These are phyloP conservation scores for Stigmatopora argus DNA, from an alignment of 2,113 vertebrate species.

Conservation along the genomic window DNA sequence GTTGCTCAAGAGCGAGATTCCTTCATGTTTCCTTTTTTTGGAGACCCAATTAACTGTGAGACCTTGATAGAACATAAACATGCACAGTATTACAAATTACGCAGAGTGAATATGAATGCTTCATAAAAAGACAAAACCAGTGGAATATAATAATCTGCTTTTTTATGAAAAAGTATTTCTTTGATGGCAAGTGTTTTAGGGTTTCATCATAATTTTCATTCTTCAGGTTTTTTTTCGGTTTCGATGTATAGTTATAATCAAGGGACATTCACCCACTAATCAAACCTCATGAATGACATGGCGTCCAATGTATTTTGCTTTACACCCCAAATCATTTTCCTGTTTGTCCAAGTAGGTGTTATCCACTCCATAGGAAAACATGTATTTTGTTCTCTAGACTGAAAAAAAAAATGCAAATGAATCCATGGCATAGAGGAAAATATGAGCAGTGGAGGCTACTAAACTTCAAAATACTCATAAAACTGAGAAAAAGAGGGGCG, in stretches of 20 bases:
- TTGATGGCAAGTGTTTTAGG: no score
- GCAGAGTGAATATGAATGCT: neutral
- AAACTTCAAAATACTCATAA: neutral
- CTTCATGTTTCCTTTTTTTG: constrained; percentile 4
- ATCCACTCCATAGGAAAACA: constrained; percentile 4
- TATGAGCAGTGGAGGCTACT: neutral
- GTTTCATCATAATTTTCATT: neutral
- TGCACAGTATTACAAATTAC: neutral
- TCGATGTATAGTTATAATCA: no score
- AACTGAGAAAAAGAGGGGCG: constrained; percentile 1
- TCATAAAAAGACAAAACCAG: neutral
- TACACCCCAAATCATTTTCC: neutral
- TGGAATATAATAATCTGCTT: no score
- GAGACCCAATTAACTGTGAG: neutral
- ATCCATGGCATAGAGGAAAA: constrained; percentile 2
- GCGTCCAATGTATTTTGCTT: neutral
- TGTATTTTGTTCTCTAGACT: neutral
- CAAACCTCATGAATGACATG: no score
- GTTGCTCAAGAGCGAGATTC: constrained; percentile 8
- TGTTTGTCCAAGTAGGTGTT: neutral
- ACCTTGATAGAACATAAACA: neutral
- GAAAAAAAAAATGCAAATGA: constrained; percentile 10
- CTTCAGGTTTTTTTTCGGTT: neutral
- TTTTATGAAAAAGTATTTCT: no score
- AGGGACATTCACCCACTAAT: no score